These are phyloP conservation scores for Sinocyclocheilus anophthalmus DNA, from an alignment of 2,113 vertebrate species.

Conservation along the genomic window DNA sequence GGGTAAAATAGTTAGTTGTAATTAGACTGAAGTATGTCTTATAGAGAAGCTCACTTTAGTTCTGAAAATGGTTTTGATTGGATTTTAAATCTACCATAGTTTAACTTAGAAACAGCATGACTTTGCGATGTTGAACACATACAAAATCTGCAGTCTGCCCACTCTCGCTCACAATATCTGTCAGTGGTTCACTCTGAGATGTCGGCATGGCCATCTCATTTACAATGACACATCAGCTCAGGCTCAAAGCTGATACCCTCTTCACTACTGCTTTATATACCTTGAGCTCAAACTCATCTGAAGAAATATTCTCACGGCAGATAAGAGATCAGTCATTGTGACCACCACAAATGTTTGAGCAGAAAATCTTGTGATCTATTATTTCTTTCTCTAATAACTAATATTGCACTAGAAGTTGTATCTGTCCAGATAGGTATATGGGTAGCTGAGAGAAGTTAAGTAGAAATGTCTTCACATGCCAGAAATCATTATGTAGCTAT, in stretches of 20 bases:
- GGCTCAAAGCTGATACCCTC: conserved; percentile 16
- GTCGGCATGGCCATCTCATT: background rate
- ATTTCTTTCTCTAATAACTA: background rate
- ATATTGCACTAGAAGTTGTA: background rate
- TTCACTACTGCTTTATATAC: background rate
- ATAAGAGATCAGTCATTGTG: conserved; percentile 12
- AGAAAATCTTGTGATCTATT: background rate
- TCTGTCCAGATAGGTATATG: background rate
- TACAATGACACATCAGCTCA: conserved; percentile 18
- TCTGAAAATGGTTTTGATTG: background rate
- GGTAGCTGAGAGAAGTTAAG: no score
- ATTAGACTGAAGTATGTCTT: background rate
- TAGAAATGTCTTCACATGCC: no score
- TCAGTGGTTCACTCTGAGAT: conserved; percentile 7
- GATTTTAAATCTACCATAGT: background rate
- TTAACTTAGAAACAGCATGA: background rate
- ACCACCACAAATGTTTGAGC: background rate
- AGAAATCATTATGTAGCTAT: no score
- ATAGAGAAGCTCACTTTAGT: background rate
- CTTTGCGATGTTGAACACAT: background rate
- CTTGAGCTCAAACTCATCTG: background rate
- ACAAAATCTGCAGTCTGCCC: conserved; percentile 11
- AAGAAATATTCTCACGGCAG: background rate
- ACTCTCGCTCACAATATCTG: background rate
- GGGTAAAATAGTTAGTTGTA: no score